A percentile compares a stretch with the other conserved stretches of the same genome.
Evolutionary conservation across 2,113 vertebrate genomes (phyloP).

Genomic region (Crotophaga sulcirostris): DNA sequence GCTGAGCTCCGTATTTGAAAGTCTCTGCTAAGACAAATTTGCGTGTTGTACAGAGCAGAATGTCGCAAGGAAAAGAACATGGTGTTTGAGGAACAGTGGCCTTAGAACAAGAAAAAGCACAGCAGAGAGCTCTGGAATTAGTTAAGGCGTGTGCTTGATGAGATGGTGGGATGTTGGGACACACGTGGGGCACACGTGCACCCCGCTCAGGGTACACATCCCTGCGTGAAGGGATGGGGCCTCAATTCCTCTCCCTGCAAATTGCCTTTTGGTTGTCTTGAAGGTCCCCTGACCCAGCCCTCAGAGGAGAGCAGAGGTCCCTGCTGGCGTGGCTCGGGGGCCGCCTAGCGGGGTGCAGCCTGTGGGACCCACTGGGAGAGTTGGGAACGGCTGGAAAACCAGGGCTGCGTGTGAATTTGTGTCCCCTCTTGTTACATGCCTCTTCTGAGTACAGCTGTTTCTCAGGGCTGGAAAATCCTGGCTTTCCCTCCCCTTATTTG

Average conservation of each 20-base stretch:
- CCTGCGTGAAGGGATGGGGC: neutral
- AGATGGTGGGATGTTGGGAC: neutral
- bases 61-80: fast-evolving
- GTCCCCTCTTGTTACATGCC: neutral
- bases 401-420: neutral
- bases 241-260: neutral
- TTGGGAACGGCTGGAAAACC: neutral
- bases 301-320: neutral
- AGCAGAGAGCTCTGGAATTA: neutral
- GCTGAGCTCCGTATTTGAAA: neutral
- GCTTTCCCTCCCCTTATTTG: constrained; percentile 36
- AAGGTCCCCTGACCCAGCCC: neutral
- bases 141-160: neutral
- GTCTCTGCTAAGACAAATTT: neutral
- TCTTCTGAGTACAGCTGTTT: constrained; percentile 37
- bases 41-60: neutral
- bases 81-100: neutral
- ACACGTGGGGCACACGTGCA: fast-evolving
- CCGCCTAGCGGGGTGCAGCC: constrained; percentile 12
- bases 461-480: constrained; percentile 58
- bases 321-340: neutral
- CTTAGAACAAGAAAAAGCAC: neutral
- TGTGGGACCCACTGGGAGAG: fast-evolving
- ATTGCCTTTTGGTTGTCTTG: neutral
- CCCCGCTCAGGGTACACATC: fast-evolving